Conservation (phyloP, 2,888 invertebrate genomes). For the Melikaiella ostensackeni region DNA sequence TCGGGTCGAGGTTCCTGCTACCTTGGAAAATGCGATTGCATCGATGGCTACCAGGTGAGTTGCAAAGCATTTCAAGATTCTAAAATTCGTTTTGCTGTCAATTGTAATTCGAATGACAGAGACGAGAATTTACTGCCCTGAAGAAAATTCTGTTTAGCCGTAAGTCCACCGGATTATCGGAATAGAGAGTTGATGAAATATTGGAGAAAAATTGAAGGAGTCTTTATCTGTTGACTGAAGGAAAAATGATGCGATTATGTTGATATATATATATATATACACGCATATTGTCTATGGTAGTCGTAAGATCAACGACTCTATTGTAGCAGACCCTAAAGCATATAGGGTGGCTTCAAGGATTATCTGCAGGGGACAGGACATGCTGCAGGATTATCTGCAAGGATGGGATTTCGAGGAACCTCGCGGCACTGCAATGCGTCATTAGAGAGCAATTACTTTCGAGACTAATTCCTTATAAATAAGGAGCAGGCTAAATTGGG, state of each 20-base stretch:
- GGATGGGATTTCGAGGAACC: conserved; percentile 27
- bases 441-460: conserved; percentile 37
- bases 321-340: conserved; percentile 24
- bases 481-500: conserved; percentile 34
- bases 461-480: conserved; percentile 38
- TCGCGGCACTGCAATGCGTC: conserved; percentile 35
- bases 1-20: conserved; percentile 95
- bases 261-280: neutral
- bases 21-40: conserved; percentile 95
- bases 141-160: conserved; percentile 1
- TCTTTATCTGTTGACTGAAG: conserved; percentile 4
- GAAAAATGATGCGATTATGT: conserved; percentile 31
- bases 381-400: conserved; percentile 35
- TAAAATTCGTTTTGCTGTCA: neutral
- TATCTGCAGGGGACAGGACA: conserved; percentile 33
- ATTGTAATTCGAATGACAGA: neutral
- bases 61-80: conserved; percentile 49
- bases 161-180: conserved; percentile 1
- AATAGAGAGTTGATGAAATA: conserved; percentile 21
- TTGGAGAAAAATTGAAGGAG: neutral
- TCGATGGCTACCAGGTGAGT: conserved; percentile 90
- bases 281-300: neutral
- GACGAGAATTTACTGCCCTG: too few species aligned
- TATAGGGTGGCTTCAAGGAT: conserved; percentile 26
- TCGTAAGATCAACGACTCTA: neutral